Percentiles rank a stretch among this genome's conserved stretches.
phyloP scores from a whole-genome alignment of 64 coral and sea anemone species.

The Montipora foliosa region DNA sequence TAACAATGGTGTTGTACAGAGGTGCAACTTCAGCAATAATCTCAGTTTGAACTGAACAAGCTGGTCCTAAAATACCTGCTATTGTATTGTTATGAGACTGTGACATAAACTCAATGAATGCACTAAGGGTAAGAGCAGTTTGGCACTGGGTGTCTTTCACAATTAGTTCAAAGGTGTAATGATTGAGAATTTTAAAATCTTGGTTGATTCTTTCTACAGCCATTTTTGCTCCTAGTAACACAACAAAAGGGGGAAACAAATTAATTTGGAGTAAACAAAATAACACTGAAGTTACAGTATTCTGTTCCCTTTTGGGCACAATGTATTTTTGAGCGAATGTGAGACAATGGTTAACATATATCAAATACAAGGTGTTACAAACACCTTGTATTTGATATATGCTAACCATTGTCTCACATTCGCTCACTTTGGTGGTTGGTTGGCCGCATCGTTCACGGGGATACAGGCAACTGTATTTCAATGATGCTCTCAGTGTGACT shows the following conservation, averaged over 20 bases:
- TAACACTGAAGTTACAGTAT: no score
- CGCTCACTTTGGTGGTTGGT: no score
- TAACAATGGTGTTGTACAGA: constrained; percentile 79
- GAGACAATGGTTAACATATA: no score
- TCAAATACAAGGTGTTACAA: no score
- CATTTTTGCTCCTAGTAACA: constrained; percentile 69
- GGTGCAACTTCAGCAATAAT: constrained; percentile 89
- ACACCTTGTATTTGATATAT: no score
- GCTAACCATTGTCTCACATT: no score
- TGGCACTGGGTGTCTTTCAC: constrained; percentile 85
- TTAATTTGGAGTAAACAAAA: neutral
- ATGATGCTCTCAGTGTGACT: no score
- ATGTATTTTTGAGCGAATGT: no score
- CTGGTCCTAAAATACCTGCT: constrained; percentile 81
- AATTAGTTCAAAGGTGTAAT: constrained; percentile 78
- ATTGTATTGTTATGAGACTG: constrained; percentile 56
- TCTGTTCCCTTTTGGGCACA: no score
- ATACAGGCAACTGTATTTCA: no score
- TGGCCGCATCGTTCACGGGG: no score
- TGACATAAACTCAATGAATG: constrained; percentile 88
- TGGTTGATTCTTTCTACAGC: constrained; percentile 72
- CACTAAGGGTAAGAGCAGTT: constrained; percentile 80
- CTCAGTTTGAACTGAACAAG: constrained; percentile 87
- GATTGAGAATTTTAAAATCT: constrained; percentile 58
- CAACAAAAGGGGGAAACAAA: neutral